phyloP scores from a whole-genome alignment of 2,888 invertebrate species.

The Sphaeridia pumilis region DNA sequence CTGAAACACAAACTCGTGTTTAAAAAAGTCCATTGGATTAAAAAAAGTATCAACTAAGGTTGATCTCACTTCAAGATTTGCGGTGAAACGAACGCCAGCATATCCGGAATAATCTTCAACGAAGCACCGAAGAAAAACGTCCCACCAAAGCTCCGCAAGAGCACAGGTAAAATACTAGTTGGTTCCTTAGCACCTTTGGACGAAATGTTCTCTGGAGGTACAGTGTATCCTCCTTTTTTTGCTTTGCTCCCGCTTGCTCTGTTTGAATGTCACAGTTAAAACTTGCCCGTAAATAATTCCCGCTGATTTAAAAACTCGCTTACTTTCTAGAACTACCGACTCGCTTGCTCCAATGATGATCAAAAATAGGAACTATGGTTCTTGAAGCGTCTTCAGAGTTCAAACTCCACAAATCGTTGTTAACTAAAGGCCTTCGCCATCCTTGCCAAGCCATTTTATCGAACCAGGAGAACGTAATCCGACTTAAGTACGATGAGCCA shows the following conservation, averaged over 20 bases:
- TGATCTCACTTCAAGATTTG: slow-evolving; percentile 63
- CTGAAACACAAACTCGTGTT: slow-evolving; percentile 17
- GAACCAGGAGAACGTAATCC: slow-evolving; percentile 83
- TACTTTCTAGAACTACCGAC: slow-evolving; percentile 54
- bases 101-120: slow-evolving; percentile 70
- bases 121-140: slow-evolving; percentile 72
- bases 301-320: slow-evolving; percentile 37
- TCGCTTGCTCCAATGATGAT: slow-evolving; percentile 66
- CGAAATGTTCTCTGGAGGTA: not conserved
- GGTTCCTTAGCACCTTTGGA: slow-evolving; percentile 54
- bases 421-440: slow-evolving; percentile 67
- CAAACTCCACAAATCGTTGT: slow-evolving; percentile 78
- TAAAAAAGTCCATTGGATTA: not conserved
- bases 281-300: not conserved
- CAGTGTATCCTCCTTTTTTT: too few relatives aligned
- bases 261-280: not conserved
- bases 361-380: slow-evolving; percentile 69
- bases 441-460: slow-evolving; percentile 72
- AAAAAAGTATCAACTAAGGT: not conserved
- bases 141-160: slow-evolving; percentile 75
- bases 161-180: slow-evolving; percentile 71
- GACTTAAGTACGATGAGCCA: slow-evolving; percentile 70
- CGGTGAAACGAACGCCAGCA: slow-evolving; percentile 78
- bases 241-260: too few relatives aligned
- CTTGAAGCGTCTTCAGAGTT: slow-evolving; percentile 68